Percentiles rank a stretch among this genome's conserved stretches.
Conservation (phyloP, 2,888 invertebrate genomes). For the Nymphalis polychloros region DNA sequence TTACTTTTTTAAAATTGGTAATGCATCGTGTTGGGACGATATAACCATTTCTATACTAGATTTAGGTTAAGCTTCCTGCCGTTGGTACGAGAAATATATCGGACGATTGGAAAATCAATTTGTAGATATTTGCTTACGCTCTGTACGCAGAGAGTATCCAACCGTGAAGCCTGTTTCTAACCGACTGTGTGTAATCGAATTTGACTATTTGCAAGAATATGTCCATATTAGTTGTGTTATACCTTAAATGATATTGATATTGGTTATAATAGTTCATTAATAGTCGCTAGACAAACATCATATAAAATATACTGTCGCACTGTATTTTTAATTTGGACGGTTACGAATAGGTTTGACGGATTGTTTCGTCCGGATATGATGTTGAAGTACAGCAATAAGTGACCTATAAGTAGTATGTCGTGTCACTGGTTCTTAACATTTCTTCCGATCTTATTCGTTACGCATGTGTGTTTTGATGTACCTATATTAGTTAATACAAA, state of each 20-base stretch:
- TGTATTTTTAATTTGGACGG: constrained; percentile 17
- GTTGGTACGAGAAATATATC: constrained; percentile 50
- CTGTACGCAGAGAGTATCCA: constrained; percentile 30
- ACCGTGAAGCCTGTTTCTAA: constrained; percentile 9
- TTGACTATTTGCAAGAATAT: neutral
- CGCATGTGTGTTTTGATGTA: constrained; percentile 78
- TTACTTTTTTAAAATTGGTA: constrained; percentile 72
- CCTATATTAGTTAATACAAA: constrained; percentile 73
- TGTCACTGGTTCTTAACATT: constrained; percentile 67
- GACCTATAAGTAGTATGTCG: constrained; percentile 55
- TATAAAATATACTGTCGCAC: neutral
- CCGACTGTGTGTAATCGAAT: neutral
- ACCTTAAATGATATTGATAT: no score
- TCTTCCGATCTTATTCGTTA: constrained; percentile 77
- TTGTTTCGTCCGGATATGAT: constrained; percentile 17
- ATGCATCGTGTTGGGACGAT: constrained; percentile 66
- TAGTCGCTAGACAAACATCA: no score
- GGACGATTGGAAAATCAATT: constrained; percentile 46
- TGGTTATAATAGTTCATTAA: no score
- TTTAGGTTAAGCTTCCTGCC: constrained; percentile 55
- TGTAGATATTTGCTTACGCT: constrained; percentile 44
- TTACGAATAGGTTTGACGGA: constrained; percentile 19
- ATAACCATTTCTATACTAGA: constrained; percentile 59
- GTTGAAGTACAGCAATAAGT: constrained; percentile 46
- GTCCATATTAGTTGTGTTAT: neutral